These are phyloP conservation scores for Hylia prasina DNA, from an alignment of 2,113 vertebrate genomes.

Conservation along the genomic window DNA sequence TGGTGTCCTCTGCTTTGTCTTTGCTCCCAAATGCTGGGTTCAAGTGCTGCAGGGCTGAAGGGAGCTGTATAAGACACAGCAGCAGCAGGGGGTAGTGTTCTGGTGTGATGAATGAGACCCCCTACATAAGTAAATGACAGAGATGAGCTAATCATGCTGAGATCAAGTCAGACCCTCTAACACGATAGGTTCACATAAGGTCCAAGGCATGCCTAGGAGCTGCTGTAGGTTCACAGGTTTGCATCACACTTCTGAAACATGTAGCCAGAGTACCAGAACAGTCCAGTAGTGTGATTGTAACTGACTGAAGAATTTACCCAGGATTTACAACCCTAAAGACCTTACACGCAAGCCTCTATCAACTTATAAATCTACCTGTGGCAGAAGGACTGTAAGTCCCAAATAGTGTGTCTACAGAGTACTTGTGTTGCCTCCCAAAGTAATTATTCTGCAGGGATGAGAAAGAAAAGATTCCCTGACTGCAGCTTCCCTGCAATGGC, in stretches of 20 bases:
- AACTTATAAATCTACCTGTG: not conserved
- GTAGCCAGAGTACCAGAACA: not conserved
- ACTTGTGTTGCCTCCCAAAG: not conserved
- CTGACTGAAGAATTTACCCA: not conserved
- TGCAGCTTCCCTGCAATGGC: not conserved
- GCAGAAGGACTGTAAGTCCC: not conserved
- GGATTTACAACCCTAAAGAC: not conserved
- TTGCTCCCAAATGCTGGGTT: not conserved
- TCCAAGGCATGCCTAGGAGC: not conserved
- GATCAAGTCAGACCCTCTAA: not conserved
- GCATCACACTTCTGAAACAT: fast-evolving
- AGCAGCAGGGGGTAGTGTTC: fast-evolving
- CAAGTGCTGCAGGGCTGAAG: not conserved
- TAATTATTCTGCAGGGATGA: not conserved
- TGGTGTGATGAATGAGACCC: not conserved
- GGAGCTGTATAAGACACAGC: not conserved
- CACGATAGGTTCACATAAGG: not conserved
- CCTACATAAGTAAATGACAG: not conserved
- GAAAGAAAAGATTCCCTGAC: not conserved
- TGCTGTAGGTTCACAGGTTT: not conserved
- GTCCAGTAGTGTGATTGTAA: not conserved
- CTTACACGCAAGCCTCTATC: not conserved
- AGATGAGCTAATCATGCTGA: not conserved
- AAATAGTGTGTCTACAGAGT: not conserved
- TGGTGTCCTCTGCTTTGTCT: not conserved